Evolutionary conservation across 2,888 invertebrate species (phyloP).

Genomic region (Ochropleura plecta): DNA sequence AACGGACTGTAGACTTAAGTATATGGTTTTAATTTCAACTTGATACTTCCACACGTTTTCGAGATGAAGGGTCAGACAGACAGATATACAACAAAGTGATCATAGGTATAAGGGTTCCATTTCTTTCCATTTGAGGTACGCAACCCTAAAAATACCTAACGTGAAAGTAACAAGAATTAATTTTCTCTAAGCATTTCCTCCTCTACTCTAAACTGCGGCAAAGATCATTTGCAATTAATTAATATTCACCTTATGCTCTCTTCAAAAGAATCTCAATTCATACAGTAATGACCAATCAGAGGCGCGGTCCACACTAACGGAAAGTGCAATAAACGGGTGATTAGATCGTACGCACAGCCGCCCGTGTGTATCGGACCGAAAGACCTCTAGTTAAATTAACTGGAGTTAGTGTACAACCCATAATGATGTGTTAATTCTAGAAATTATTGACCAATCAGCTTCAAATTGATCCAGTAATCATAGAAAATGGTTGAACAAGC

Average conservation of each 20-base stretch:
- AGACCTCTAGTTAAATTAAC: conserved; percentile 53
- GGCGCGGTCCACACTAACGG: conserved; percentile 58
- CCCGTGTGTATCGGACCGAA: conserved; percentile 64
- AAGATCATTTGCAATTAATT: conserved; percentile 24
- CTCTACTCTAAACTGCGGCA: not conserved
- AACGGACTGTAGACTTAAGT: no score
- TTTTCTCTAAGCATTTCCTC: conserved; percentile 18
- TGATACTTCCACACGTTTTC: no score
- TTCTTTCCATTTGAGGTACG: no score
- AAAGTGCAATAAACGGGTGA: conserved; percentile 56
- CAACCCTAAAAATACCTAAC: not conserved
- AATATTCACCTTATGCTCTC: conserved; percentile 24
- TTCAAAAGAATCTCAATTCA: conserved; percentile 49
- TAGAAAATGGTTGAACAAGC: not conserved
- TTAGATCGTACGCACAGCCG: conserved; percentile 58
- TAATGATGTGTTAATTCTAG: conserved; percentile 44
- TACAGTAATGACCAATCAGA: conserved; percentile 27
- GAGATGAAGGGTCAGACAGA: no score
- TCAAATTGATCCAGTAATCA: conserved; percentile 10
- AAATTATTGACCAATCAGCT: conserved; percentile 31
- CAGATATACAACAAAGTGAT: no score
- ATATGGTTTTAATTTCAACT: no score
- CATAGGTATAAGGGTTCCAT: no score
- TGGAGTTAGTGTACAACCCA: conserved; percentile 44
- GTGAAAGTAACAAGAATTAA: conserved; percentile 11